A percentile compares a stretch with the other conserved stretches of the same genome.
phyloP scores from a whole-genome alignment of 1,140 invertebrate species.

The Drosophila serrata region DNA sequence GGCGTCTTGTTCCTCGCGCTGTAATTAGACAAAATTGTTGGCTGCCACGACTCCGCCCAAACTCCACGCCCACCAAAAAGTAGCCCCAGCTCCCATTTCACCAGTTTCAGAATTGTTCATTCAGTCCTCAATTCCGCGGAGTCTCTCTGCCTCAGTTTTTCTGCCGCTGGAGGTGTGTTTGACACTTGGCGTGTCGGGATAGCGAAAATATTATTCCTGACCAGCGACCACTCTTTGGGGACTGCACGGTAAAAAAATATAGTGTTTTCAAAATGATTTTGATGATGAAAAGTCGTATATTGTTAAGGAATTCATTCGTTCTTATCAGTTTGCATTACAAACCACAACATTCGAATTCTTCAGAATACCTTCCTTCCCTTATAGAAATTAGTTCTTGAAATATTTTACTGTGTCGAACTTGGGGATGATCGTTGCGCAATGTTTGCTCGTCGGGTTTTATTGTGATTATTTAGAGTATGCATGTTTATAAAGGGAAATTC shows the following conservation, averaged over 20 bases:
- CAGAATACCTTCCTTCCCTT: not conserved
- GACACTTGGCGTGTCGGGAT: slow-evolving; percentile 52
- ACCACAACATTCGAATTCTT: too few relatives aligned
- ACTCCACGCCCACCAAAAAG: slow-evolving; percentile 8
- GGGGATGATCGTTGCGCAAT: slow-evolving; percentile 20
- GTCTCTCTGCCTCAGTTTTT: slow-evolving; percentile 9
- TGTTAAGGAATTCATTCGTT: too few relatives aligned
- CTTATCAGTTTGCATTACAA: too few relatives aligned
- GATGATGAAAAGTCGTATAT: too few relatives aligned
- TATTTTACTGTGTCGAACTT: slow-evolving; percentile 12
- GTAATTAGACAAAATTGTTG: slow-evolving; percentile 70
- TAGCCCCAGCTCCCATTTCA: not conserved
- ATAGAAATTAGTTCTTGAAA: not conserved
- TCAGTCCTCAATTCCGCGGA: slow-evolving; percentile 38
- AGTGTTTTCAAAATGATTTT: too few relatives aligned
- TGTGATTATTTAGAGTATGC: slow-evolving; percentile 28
- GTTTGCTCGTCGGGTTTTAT: slow-evolving; percentile 26
- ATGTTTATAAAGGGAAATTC: slow-evolving; percentile 29
- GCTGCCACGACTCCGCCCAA: slow-evolving; percentile 49
- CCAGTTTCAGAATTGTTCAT: slow-evolving; percentile 19
- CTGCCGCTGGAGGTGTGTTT: slow-evolving; percentile 56
- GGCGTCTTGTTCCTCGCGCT: slow-evolving; percentile 38
- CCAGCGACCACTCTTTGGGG: slow-evolving; percentile 9
- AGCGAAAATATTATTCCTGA: slow-evolving; percentile 46
- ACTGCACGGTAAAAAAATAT: not conserved